Conservation (phyloP, 2,797 vertebrate species). For the Phrynocephalus forsythii region DNA sequence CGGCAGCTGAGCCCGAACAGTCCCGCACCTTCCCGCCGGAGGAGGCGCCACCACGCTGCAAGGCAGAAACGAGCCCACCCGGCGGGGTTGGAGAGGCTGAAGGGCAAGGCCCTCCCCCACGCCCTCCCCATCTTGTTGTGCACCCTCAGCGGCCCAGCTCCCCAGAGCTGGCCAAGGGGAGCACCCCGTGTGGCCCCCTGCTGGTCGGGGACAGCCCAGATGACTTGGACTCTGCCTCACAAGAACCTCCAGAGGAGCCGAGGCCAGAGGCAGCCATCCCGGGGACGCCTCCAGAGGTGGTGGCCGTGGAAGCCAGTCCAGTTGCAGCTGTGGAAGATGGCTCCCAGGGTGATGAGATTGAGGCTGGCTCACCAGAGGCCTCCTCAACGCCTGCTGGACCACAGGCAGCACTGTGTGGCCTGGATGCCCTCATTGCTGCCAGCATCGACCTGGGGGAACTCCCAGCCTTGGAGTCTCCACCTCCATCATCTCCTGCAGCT, state of each 20-base stretch:
- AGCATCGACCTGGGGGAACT: slow-evolving; percentile 83
- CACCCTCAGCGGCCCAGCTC: slow-evolving; percentile 55
- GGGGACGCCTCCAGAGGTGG: slow-evolving; percentile 16
- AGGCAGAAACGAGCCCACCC: slow-evolving; percentile 57
- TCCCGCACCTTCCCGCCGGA: slow-evolving; percentile 82
- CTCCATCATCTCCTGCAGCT: neutral
- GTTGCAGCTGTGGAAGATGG: slow-evolving; percentile 39
- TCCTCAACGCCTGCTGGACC: slow-evolving; percentile 45
- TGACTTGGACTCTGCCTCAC: slow-evolving; percentile 25
- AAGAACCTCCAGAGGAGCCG: slow-evolving; percentile 19
- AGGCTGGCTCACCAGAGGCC: slow-evolving; percentile 29
- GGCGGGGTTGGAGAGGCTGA: slow-evolving; percentile 13
- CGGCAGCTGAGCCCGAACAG: slow-evolving; percentile 84
- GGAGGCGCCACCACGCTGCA: slow-evolving; percentile 77
- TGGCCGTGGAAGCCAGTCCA: slow-evolving; percentile 55
- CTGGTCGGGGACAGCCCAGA: slow-evolving; percentile 62
- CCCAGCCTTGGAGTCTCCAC: slow-evolving; percentile 37
- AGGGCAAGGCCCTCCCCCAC: slow-evolving; percentile 6
- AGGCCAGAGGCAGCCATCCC: neutral
- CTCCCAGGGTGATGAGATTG: slow-evolving; percentile 23
- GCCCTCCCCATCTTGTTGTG: slow-evolving; percentile 26
- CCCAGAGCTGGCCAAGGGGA: slow-evolving; percentile 68
- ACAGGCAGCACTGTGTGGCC: slow-evolving; percentile 80
- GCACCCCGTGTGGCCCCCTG: slow-evolving; percentile 63
- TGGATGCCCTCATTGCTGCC: slow-evolving; percentile 91